Evolutionary conservation across 2,797 vertebrate species (phyloP).

Genomic region (Urocyon cinereoargenteus): DNA sequence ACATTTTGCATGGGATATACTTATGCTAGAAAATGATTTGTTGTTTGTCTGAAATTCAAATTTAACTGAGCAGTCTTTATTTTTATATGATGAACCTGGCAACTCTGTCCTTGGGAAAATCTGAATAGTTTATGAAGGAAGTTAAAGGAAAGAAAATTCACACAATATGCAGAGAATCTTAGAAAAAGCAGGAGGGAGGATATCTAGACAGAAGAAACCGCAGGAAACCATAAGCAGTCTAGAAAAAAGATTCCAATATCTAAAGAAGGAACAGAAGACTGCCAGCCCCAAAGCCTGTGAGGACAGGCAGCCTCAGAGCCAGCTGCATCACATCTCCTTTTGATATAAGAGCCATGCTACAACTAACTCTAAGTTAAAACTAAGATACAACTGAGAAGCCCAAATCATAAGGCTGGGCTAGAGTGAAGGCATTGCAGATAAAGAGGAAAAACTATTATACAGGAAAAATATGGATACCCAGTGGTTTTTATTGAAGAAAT

Average conservation of each 20-base stretch:
- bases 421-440: neutral
- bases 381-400: neutral
- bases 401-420: neutral
- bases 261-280: neutral
- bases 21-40: neutral
- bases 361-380: neutral
- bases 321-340: neutral
- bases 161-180: neutral
- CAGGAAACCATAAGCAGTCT: neutral
- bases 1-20: neutral
- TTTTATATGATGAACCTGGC: slow-evolving; percentile 27
- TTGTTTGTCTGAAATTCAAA: slow-evolving; percentile 34
- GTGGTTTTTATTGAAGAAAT: slow-evolving; percentile 35
- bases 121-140: neutral
- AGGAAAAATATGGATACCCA: neutral
- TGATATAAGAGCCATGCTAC: neutral
- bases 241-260: neutral
- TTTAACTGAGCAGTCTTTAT: neutral
- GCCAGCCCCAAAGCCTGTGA: neutral
- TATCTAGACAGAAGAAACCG: neutral
- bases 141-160: neutral
- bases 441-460: neutral
- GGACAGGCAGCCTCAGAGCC: neutral
- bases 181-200: neutral
- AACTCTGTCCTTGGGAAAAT: neutral